Evolutionary conservation across 2,888 invertebrate species (phyloP), one percentile per base, ranked within the genome.

Genomic region (Drosophila subquinaria): DNA sequence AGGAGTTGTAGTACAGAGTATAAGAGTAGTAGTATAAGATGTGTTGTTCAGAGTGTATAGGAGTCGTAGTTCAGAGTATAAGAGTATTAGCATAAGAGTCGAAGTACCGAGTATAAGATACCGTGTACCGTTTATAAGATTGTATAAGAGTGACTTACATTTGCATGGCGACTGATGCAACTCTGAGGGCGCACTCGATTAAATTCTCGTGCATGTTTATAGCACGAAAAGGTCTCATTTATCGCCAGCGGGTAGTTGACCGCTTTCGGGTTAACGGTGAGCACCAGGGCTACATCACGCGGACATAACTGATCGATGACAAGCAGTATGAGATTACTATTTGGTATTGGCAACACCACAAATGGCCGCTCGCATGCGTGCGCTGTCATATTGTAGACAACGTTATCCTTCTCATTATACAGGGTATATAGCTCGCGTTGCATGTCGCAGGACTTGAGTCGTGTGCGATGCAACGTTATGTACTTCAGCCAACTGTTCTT

Each of bases 381-480:
- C 72, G 93, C 92, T 78, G 92, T 92, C 88, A 92, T 92, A 89
- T 92, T 92, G 89, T 92, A 92, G 92, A 94, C 86, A 93, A 92
- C 91, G 93, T 94, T 90, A 92, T 94, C 86, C 93, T 94, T 90
- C 93, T 92, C 95, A 89, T 87, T 94, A 93, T 88, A 90, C 40
- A 93, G 76, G 6, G 91, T 92, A 90, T 94, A 95, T 2, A 95
- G 91, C 51, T 92, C 93, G 90, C 95, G 94, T 91, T 96, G 95
- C 91, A 97, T 94, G 92, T 98, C 98, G 91, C 98, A 98, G 4
- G 97, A 96, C 63, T 96, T 96, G 0, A 97, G 97, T 48, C 96
- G 94, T 0, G 97, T 97, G 88, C 97, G 94, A 79, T 95, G 96
- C 82, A 97, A 95, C 55, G 95, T 93, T 1, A 96, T 94, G 9